Conservation (phyloP, 2,113 vertebrate genomes). For the Terrapene triunguis region DNA sequence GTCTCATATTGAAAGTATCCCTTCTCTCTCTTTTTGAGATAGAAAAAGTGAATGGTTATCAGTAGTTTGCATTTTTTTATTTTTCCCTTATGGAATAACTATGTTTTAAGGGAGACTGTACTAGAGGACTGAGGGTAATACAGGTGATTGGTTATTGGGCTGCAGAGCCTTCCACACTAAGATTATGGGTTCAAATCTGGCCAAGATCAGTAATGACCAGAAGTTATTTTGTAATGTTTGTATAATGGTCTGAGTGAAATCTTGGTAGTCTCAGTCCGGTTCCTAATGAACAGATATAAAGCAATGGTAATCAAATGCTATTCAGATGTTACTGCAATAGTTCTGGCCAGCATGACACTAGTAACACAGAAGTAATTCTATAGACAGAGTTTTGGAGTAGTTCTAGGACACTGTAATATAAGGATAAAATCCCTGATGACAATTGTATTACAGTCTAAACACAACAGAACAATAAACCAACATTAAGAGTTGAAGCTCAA, state of each 20-base stretch:
- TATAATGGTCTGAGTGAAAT: neutral
- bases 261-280: neutral
- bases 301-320: neutral
- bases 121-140: neutral
- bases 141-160: neutral
- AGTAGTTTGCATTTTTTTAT: neutral
- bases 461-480: neutral
- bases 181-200: constrained; percentile 19
- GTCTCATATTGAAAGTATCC: neutral
- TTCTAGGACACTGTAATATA: neutral
- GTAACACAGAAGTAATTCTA: neutral
- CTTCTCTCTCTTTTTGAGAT: neutral
- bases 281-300: neutral
- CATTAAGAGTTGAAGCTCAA: neutral
- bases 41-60: neutral
- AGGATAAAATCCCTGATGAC: neutral
- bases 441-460: neutral
- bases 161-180: constrained; percentile 5
- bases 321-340: rapidly evolving
- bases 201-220: constrained; percentile 22
- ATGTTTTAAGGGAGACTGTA: neutral
- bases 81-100: neutral
- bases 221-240: neutral
- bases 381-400: neutral
- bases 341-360: neutral